Evolutionary conservation across 2,113 vertebrate species (phyloP).

Genomic region (Oreochromis niloticus): DNA sequence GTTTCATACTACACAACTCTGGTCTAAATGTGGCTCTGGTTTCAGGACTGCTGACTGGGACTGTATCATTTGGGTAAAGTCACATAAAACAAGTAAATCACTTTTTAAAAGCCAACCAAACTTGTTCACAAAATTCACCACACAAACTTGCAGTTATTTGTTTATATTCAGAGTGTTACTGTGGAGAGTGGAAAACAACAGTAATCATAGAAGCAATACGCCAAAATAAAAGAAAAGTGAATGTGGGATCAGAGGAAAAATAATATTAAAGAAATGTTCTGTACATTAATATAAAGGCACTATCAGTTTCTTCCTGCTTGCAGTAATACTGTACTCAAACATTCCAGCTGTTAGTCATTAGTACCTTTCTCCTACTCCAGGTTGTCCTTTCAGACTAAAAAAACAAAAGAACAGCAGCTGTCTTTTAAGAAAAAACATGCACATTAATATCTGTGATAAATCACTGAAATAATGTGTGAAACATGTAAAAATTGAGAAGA

Average conservation of each 20-base stretch:
- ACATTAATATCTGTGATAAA: neutral
- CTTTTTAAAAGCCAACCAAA: neutral
- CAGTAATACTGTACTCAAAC: neutral
- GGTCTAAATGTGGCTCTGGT: neutral
- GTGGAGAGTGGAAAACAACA: neutral
- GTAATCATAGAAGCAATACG: neutral
- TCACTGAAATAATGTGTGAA: neutral
- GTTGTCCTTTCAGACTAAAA: neutral
- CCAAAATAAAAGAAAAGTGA: neutral
- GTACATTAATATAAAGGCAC: slow-evolving; percentile 60
- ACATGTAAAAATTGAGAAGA: neutral
- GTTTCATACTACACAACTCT: neutral
- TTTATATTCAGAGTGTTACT: neutral
- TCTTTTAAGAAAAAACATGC: neutral
- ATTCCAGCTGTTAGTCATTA: neutral
- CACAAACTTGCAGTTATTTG: neutral
- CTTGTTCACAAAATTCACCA: neutral
- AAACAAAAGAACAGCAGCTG: neutral
- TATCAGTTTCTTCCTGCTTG: neutral
- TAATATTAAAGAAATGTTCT: neutral
- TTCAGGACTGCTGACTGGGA: neutral
- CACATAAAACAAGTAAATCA: neutral
- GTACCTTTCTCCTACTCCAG: neutral
- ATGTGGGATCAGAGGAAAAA: neutral
- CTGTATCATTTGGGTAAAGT: neutral